Evolutionary conservation across 2,797 vertebrate species (phyloP), one percentile per base, ranked within the genome.

Genomic region (Callimico goeldii): DNA sequence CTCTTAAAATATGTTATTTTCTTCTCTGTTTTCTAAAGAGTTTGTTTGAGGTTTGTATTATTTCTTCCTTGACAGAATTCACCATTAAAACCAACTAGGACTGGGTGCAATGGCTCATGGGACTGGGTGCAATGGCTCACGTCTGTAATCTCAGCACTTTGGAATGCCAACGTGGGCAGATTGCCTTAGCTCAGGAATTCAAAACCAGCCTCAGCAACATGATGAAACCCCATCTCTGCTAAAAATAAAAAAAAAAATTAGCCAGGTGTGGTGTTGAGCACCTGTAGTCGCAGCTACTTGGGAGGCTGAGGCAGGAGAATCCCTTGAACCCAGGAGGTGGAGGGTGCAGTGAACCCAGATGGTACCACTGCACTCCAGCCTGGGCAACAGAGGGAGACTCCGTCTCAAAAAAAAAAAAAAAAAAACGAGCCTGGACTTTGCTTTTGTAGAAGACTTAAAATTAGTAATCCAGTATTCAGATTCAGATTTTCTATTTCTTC

Each of bases 21-120:
- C 11, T 88, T 50, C 20, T 76, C 30, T 84, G 4, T 48, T 77
- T 90, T 58, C 43, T 86, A 30, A 84, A 70, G 50, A 76, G 73
- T 72, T 90, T n/a, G 3, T 72, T 5, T 72, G 39, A 79, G 28
- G 20, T 85, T 75, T 91, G 67, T 55, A 43, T 64, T 75, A 75
- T 76, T 94, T 94, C 36, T 90, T 86, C 43, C 67, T 88, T 88
- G 50, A 87, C 76, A 86, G 43, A 91, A 75, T 82, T 91, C 48
- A 82, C 26, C 24, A 4, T 52, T 91, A 79, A 95, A 88, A 82
- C 30, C 55, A 64, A 36, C 33, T 61, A 39, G 36, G 30, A 33
- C 64, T 4, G 15, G 14, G 30, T 30, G 15, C 30, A 15, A 46
- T 46, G 43, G 43, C 43, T 43, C 43, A 43, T 61, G 46, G 36